A percentile compares a stretch with the other conserved stretches of the same genome.
Evolutionary conservation across 2,797 vertebrate genomes (phyloP).

Genomic region (Hafferia zeledoni): DNA sequence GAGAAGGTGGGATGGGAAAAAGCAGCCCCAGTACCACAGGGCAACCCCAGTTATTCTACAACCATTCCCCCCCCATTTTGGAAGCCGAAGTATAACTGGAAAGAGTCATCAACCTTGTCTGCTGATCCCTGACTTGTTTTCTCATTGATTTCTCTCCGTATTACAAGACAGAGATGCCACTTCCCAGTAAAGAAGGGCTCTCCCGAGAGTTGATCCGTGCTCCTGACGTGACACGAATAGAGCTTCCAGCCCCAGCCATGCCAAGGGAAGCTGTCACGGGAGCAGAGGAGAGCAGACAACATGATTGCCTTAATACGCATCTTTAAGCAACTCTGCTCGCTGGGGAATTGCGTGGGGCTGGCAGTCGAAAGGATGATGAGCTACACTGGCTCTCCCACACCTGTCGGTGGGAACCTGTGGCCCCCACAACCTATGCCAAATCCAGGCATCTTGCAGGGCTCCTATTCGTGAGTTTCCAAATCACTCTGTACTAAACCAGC

Average conservation of each 20-base stretch:
- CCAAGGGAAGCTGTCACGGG: not conserved
- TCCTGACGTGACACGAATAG: not conserved
- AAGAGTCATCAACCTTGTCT: not conserved
- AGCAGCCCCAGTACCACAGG: not conserved
- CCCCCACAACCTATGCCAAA: not conserved
- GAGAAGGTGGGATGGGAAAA: not conserved
- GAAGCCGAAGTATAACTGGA: not conserved
- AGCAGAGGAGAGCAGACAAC: not conserved
- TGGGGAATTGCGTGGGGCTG: not conserved
- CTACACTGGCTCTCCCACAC: not conserved
- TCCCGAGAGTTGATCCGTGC: not conserved
- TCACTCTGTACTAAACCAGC: not conserved
- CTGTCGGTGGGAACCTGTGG: not conserved
- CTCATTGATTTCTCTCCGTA: conserved; percentile 22
- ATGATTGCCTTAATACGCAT: not conserved
- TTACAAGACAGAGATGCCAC: conserved; percentile 13
- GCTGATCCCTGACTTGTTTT: not conserved
- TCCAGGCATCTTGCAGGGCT: not conserved
- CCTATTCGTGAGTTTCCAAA: not conserved
- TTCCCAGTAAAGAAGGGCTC: conserved; percentile 21
- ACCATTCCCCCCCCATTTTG: not conserved
- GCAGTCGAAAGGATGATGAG: not conserved
- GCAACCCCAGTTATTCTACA: not conserved
- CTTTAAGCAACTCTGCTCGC: not conserved
- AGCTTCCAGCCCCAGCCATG: not conserved